Evolutionary conservation across 2,113 vertebrate genomes (phyloP).

Genomic region (Oreochromis niloticus): DNA sequence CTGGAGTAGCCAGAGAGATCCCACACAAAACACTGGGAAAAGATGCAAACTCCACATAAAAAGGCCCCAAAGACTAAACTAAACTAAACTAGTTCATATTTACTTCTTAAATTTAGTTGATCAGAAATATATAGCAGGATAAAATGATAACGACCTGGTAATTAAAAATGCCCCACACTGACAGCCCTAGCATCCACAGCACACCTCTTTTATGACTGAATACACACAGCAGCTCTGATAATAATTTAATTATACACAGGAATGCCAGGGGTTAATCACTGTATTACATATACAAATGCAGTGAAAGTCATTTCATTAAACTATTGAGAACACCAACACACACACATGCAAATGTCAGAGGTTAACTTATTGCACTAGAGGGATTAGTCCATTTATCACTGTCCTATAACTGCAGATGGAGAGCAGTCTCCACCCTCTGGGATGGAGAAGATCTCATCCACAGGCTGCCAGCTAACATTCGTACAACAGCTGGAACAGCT

Average conservation of each 20-base stretch:
- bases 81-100: neutral
- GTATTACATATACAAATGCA: neutral
- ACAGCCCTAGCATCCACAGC: neutral
- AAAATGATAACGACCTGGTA: neutral
- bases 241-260: constrained; percentile 1
- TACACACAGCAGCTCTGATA: neutral
- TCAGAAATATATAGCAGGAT: neutral
- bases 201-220: neutral
- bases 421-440: constrained; percentile 7
- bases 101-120: neutral
- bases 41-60: neutral
- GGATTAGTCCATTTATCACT: neutral
- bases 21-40: neutral
- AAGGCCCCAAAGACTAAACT: neutral
- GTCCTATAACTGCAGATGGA: constrained; percentile 23
- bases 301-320: neutral
- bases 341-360: neutral
- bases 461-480: neutral
- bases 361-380: neutral
- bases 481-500: neutral
- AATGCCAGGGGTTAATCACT: neutral
- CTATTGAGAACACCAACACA: neutral
- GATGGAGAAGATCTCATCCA: neutral
- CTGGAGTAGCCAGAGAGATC: neutral
- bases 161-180: neutral